Conservation (phyloP, 1,140 invertebrate species). For the Ceratina calcarata region DNA sequence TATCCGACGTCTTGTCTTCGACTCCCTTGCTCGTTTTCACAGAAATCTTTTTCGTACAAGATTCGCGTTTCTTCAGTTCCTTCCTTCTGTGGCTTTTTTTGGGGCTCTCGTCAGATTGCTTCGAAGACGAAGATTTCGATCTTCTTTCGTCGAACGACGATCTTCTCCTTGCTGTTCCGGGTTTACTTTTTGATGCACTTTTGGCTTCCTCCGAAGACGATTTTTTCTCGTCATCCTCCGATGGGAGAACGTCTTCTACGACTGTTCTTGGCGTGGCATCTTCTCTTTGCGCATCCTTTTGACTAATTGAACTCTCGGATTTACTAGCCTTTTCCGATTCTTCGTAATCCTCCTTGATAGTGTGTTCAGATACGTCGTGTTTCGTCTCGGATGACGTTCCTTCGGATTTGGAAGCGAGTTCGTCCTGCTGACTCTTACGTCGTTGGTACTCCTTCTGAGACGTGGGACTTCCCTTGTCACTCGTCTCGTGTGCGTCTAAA, state of each 20-base stretch:
- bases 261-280: conserved; percentile 2
- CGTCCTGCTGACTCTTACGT: conserved; percentile 61
- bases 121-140: conserved; percentile 32
- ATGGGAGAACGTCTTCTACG: not conserved
- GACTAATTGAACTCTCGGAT: conserved; percentile 9
- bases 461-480: conserved; percentile 35
- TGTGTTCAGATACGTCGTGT: conserved; percentile 24
- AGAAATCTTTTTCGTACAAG: not conserved
- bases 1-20: conserved; percentile 29
- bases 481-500: conserved; percentile 33
- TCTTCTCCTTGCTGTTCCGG: conserved; percentile 4
- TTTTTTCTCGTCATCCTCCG: conserved; percentile 24
- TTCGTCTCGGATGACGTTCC: not conserved
- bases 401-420: conserved; percentile 22
- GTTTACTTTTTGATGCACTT: conserved; percentile 5
- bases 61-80: not conserved
- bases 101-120: conserved; percentile 22
- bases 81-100: conserved; percentile 31
- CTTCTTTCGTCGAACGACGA: conserved; percentile 29
- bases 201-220: not conserved
- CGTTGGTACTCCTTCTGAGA: conserved; percentile 47
- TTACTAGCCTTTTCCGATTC: conserved; percentile 34
- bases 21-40: not conserved
- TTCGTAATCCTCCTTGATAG: conserved; percentile 39
- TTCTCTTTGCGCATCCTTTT: not conserved